Conservation (phyloP, 1,140 invertebrate genomes). For the Drosophila subpulchrella region DNA sequence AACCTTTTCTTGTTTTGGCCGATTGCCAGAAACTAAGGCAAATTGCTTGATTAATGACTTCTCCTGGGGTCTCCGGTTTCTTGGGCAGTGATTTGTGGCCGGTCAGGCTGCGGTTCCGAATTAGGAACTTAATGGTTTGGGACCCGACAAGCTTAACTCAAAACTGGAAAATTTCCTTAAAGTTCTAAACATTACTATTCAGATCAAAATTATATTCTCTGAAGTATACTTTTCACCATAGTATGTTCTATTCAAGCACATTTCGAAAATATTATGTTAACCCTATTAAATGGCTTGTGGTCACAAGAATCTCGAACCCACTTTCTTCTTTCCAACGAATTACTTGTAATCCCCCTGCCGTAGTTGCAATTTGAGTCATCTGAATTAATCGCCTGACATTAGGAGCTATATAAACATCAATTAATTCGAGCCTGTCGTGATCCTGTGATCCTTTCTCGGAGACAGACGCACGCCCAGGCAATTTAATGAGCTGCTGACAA, state of each 20-base stretch:
- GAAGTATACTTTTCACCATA: background rate
- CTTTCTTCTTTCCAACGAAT: constrained; percentile 1
- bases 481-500: constrained; percentile 70
- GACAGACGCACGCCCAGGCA: constrained; percentile 36
- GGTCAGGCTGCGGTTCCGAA: background rate
- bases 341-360: constrained; percentile 1
- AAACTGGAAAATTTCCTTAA: background rate
- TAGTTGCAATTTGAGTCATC: constrained; percentile 31
- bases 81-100: constrained; percentile 27
- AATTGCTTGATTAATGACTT: constrained; percentile 71
- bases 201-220: no score
- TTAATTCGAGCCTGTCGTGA: constrained; percentile 56
- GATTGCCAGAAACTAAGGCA: constrained; percentile 62
- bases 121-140: background rate
- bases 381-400: constrained; percentile 58
- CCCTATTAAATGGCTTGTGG: constrained; percentile 6
- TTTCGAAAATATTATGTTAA: background rate
- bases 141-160: background rate
- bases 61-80: constrained; percentile 10
- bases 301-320: background rate
- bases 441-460: constrained; percentile 37
- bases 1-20: constrained; percentile 49
- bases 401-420: constrained; percentile 58
- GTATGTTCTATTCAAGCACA: background rate
- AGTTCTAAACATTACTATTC: background rate